These are phyloP conservation scores for Blastobasis lacticolella DNA, from an alignment of 2,888 invertebrate genomes.

Conservation along the genomic window DNA sequence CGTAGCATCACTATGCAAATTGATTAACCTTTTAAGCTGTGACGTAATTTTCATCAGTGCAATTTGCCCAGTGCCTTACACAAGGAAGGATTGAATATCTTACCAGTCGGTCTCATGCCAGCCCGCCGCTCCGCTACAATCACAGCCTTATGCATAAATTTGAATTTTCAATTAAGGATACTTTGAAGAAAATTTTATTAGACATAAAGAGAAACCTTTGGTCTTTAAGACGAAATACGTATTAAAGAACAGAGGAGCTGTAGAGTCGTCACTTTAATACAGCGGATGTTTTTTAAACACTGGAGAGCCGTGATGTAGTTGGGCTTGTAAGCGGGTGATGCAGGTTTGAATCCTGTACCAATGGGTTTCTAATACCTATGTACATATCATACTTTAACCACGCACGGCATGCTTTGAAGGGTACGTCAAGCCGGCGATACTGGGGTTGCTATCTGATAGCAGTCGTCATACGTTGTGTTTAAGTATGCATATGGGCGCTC, in stretches of 20 bases:
- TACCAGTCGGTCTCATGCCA: constrained; percentile 38
- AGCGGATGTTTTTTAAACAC: not conserved
- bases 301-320: no score
- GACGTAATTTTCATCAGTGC: constrained; percentile 52
- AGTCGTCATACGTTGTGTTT: no score
- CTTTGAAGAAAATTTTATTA: constrained; percentile 73
- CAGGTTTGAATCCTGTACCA: no score
- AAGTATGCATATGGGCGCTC: no score
- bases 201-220: constrained; percentile 71
- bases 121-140: constrained; percentile 50
- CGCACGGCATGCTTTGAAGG: no score
- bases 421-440: no score
- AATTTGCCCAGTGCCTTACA: constrained; percentile 51
- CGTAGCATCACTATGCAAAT: constrained; percentile 28
- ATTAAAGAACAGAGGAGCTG: constrained; percentile 34
- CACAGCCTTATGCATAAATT: constrained; percentile 74
- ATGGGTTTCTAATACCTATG: no score
- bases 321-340: no score
- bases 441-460: no score
- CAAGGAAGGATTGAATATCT: constrained; percentile 49
- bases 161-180: constrained; percentile 73
- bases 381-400: no score
- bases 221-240: constrained; percentile 64
- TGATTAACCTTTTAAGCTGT: constrained; percentile 48
- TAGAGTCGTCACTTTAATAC: constrained; percentile 21